Percentiles rank a stretch among this genome's conserved stretches.
phyloP scores from a whole-genome alignment of 1,140 invertebrate genomes.

The Nephila pilipes region DNA sequence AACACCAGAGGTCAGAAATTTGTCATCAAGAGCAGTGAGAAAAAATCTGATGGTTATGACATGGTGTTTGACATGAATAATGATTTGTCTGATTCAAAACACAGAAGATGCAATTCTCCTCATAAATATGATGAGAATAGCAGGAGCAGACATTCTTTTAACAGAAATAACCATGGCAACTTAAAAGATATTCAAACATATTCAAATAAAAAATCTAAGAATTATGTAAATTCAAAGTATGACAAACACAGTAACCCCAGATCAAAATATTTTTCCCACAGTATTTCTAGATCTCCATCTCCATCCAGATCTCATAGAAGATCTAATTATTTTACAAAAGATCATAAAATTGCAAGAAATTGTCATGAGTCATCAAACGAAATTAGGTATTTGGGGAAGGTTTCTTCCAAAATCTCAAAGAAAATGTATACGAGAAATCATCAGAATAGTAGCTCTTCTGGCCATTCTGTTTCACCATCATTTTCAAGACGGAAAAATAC shows the following conservation, averaged over 20 bases:
- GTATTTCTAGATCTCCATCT: not conserved
- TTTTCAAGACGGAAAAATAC: not conserved
- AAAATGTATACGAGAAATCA: not conserved
- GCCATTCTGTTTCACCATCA: not conserved
- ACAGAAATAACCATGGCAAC: not conserved
- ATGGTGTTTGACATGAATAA: slow-evolving; percentile 56
- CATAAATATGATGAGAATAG: not conserved
- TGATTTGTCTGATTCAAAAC: not conserved
- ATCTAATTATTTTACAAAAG: not conserved
- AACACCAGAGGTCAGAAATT: not conserved
- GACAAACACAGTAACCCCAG: not conserved
- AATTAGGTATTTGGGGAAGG: not conserved
- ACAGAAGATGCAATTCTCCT: not conserved
- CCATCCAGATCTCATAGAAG: not conserved
- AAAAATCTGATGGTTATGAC: slow-evolving; percentile 56
- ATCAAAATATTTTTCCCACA: not conserved
- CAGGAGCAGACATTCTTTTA: not conserved
- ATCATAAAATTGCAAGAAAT: not conserved
- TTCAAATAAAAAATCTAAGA: not conserved
- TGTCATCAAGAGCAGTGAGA: slow-evolving; percentile 17
- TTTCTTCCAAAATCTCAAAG: not conserved
- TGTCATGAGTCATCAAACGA: not conserved
- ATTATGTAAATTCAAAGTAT: too few relatives aligned
- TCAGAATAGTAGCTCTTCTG: not conserved
- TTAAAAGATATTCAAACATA: not conserved